These are phyloP conservation scores for Sarcophaga variegata DNA, from an alignment of 2,888 invertebrate species.

Conservation along the genomic window DNA sequence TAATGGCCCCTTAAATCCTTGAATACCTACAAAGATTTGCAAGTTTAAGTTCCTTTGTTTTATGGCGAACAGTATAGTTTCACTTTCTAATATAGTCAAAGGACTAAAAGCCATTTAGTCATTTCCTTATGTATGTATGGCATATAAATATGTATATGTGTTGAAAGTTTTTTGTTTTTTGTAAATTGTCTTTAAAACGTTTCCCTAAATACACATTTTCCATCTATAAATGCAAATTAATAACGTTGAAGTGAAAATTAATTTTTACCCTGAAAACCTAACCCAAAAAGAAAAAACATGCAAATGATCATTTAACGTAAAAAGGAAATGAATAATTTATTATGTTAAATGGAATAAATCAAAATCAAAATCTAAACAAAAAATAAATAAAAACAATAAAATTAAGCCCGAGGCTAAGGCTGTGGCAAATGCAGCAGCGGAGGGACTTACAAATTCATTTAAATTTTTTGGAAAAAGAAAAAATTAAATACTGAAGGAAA, in stretches of 20 bases:
- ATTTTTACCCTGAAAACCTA: conserved; percentile 2
- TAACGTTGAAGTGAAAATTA: background rate
- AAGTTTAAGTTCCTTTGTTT: no score
- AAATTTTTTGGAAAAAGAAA: background rate
- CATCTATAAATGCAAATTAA: conserved; percentile 25
- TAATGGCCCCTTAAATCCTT: no score
- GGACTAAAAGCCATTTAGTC: background rate
- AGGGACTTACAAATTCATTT: background rate
- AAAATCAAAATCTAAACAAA: conserved; percentile 57
- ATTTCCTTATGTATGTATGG: background rate
- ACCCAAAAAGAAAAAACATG: conserved; percentile 63
- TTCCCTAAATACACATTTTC: background rate
- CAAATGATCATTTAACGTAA: conserved; percentile 77
- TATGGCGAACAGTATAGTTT: no score
- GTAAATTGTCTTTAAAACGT: background rate
- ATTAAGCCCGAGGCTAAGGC: background rate
- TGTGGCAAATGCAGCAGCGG: background rate
- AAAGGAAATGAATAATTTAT: conserved; percentile 79
- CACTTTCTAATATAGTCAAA: no score
- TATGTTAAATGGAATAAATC: conserved; percentile 71
- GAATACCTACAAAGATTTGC: no score
- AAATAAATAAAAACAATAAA: conserved; percentile 15
- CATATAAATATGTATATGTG: background rate
- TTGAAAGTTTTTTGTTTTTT: background rate
- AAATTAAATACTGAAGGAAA: background rate